Evolutionary conservation across 2,888 invertebrate genomes (phyloP), one percentile per base, ranked within the genome.

Genomic region (Phorcus lineatus): DNA sequence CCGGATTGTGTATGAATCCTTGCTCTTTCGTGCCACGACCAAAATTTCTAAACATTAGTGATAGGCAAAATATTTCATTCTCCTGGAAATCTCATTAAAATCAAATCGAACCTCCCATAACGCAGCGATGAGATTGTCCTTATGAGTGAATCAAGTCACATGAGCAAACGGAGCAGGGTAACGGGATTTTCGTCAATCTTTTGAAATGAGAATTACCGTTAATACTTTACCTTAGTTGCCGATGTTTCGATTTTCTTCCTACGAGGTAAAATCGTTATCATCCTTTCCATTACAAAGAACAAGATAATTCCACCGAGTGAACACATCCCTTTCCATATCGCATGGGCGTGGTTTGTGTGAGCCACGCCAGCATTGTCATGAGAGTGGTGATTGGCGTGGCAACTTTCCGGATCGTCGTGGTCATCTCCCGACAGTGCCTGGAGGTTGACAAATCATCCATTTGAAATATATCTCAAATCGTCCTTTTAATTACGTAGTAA

Each of bases 221-320:
- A 57, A 57, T 24, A 7, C 2, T 24, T 57, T 24, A 19, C 19
- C 57, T 57, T 19, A 17, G 4, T 31, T 28, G 31, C 31, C 16
- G 13, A 31, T 3, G 28, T 6, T 28, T 52, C 53, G 11, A 4
- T 74, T 28, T 52, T 74, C 47, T 19, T 11, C 16, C 17, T 74
- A 4, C 24, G 19, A 24, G 90, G 89, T 31, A 91, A 75, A 19
- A 92, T 90, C n/a, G 90, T 91, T 74, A 93, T 86, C 31, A 92
- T 66, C 67, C 91, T 96, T 92, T 98, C 98, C 4, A 96, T 96
- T 86, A 97, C 95, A 92, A 98, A 98, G 94, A 98, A 98, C 93
- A 97, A 95, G 11, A 97, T 96, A 2, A 98, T 95, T 0, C 98
- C 97, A 78, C 95, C 90, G 93, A 97, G 95, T 0, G 96, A 96